A percentile compares a stretch with the other conserved stretches of the same genome.
phyloP scores from a whole-genome alignment of 23 tunicate species.

The Trididemnum nubilum region DNA sequence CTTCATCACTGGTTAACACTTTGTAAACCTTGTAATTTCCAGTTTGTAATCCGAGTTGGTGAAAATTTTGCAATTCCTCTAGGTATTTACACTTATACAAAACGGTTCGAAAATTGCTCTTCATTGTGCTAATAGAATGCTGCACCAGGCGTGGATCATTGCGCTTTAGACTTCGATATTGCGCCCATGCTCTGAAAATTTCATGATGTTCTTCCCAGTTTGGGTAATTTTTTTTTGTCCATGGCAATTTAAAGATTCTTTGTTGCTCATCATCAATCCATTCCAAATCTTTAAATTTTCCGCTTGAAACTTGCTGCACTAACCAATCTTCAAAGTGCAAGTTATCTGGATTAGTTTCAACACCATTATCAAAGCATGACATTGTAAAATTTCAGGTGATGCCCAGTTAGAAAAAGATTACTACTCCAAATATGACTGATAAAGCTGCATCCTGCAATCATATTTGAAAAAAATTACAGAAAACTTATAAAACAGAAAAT shows the following conservation, averaged over 20 bases:
- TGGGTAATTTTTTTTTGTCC: slow-evolving; percentile 83
- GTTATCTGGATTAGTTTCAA: not conserved
- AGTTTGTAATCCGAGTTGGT: slow-evolving; percentile 73
- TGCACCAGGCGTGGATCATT: slow-evolving; percentile 11
- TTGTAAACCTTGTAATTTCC: slow-evolving; percentile 85
- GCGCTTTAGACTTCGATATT: slow-evolving; percentile 33
- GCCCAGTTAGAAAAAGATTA: too few relatives aligned
- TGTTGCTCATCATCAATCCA: slow-evolving; percentile 72
- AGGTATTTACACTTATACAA: slow-evolving; percentile 50
- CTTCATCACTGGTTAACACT: slow-evolving; percentile 49
- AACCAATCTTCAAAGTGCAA: slow-evolving; percentile 62
- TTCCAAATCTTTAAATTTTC: slow-evolving; percentile 54
- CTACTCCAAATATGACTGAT: too few relatives aligned
- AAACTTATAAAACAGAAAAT: too few relatives aligned
- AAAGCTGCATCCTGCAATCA: too few relatives aligned
- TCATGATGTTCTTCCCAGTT: slow-evolving; percentile 82
- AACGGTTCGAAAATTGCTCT: slow-evolving; percentile 75
- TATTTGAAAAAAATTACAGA: too few relatives aligned
- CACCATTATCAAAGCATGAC: not conserved
- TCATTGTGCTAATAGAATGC: slow-evolving; percentile 47
- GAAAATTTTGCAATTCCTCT: slow-evolving; percentile 58
- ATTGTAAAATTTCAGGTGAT: too few relatives aligned
- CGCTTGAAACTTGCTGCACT: slow-evolving; percentile 59
- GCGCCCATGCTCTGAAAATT: slow-evolving; percentile 78
- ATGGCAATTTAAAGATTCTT: slow-evolving; percentile 68